Evolutionary conservation across 2,888 invertebrate genomes (phyloP).

Genomic region (Scelioninae gen. 2): DNA sequence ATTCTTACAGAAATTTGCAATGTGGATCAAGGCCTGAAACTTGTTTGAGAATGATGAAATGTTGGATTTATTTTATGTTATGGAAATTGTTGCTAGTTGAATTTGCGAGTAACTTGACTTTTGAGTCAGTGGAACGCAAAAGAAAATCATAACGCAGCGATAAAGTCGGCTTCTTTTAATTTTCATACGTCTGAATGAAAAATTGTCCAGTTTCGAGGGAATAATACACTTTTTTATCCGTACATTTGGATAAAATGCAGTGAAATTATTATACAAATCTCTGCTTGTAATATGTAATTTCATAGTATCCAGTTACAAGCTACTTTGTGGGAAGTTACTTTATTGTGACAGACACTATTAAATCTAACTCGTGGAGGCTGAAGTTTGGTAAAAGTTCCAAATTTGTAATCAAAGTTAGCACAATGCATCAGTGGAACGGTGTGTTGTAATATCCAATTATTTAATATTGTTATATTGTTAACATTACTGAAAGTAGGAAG

Average conservation of each 20-base stretch:
- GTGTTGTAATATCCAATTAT: constrained; percentile 34
- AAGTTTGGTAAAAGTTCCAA: no score
- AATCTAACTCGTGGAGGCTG: no score
- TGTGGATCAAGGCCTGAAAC: constrained; percentile 47
- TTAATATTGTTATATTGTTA: constrained; percentile 39
- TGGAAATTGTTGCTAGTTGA: constrained; percentile 2
- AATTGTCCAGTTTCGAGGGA: no score
- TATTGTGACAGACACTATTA: no score
- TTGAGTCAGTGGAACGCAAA: constrained; percentile 1
- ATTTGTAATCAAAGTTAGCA: constrained; percentile 33
- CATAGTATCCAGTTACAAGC: background rate
- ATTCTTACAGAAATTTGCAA: constrained; percentile 17
- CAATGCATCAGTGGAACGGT: constrained; percentile 7
- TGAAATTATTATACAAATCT: no score
- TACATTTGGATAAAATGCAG: no score
- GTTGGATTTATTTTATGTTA: constrained; percentile 1
- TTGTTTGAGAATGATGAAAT: constrained; percentile 17
- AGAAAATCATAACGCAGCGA: no score
- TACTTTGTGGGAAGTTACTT: background rate
- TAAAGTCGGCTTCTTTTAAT: no score
- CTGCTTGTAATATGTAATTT: background rate
- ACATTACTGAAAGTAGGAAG: constrained; percentile 42
- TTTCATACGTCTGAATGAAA: no score
- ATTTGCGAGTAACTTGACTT: no score
- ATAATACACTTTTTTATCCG: no score